Evolutionary conservation across 2,888 invertebrate species (phyloP), one percentile per base, ranked within the genome.

Genomic region (Drosophila pseudotakahashii): DNA sequence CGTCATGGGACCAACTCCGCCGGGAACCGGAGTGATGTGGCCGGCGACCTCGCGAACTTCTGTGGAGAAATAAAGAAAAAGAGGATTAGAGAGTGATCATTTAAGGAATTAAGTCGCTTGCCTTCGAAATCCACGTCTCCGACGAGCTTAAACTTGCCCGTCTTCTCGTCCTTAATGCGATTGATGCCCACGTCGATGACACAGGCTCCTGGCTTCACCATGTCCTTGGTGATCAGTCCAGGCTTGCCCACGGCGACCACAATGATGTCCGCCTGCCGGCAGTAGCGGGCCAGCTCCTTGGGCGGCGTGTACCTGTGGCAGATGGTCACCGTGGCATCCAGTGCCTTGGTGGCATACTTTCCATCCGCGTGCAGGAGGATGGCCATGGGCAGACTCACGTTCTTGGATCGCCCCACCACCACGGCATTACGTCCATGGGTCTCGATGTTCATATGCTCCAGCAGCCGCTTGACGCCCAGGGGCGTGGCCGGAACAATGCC

Each of bases 1-100:
- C 0, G 98, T 98, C 96, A 98, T 97, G 0, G 98, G 98, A 0
- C 98, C 98, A 5, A 97, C 98, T 2, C 98, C 98, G 2, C 98
- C 94, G 1, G 98, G 98, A 0, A 98, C 98, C 1, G 98, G 98
- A 0, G 98, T 97, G 50, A 98, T 95, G 57, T 95, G 94, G 10
- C 97, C 96, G 9, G 98, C 98, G 26, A 97, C 93, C 92, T 97
- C 93, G 66, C 94, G 94, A 0, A 97, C 97, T 68, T 89, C 91
- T 91, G 93, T 2, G 94, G 95, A 93, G 63, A 54, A 1, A 19
- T 3, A 7, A 42, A 30, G 23, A 23, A 4, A 16, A 5, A 48
- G 16, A 34, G 45, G 26, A 14, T 9, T 37, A 9, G 16, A 30
- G 2, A 7, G 6, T 4, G 14, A n/a, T n/a, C 3, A 9, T 9